Conservation (phyloP, 2,888 invertebrate genomes). For the Orchestes rusci region DNA sequence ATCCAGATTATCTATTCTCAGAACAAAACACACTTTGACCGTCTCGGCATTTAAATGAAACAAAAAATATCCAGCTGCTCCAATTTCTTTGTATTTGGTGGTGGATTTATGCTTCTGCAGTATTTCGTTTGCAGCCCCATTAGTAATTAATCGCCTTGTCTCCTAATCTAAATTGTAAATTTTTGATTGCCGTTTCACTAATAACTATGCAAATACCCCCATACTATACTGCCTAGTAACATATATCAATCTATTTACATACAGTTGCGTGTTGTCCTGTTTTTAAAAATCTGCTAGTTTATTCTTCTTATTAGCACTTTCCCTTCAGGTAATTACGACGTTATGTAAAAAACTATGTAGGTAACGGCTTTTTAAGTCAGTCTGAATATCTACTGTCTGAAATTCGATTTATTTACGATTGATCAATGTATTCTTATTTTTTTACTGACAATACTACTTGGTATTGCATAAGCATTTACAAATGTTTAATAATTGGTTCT, state of each 20-base stretch:
- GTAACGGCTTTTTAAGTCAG: slow-evolving; percentile 8
- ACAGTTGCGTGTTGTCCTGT: slow-evolving; percentile 26
- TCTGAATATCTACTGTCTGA: too few relatives aligned
- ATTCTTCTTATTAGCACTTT: slow-evolving; percentile 23
- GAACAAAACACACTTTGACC: too few relatives aligned
- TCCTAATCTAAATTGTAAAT: slow-evolving; percentile 35
- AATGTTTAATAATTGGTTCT: too few relatives aligned
- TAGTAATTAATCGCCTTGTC: slow-evolving; percentile 32
- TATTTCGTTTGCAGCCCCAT: slow-evolving; percentile 10
- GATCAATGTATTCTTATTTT: too few relatives aligned
- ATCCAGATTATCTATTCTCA: too few relatives aligned
- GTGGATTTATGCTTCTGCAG: too few relatives aligned
- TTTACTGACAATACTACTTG: too few relatives aligned
- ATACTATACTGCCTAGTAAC: slow-evolving; percentile 22
- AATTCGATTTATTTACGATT: too few relatives aligned
- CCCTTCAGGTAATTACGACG: slow-evolving; percentile 17
- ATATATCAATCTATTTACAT: slow-evolving; percentile 28
- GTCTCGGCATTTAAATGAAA: too few relatives aligned
- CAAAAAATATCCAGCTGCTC: too few relatives aligned
- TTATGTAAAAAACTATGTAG: slow-evolving; percentile 20
- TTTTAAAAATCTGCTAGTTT: slow-evolving; percentile 16
- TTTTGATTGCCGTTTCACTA: slow-evolving; percentile 32
- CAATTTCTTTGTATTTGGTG: too few relatives aligned
- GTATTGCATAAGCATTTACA: too few relatives aligned
- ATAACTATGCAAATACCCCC: slow-evolving; percentile 33